These are phyloP conservation scores for Sitobion miscanthi DNA, from an alignment of 1,140 invertebrate species.

Conservation along the genomic window DNA sequence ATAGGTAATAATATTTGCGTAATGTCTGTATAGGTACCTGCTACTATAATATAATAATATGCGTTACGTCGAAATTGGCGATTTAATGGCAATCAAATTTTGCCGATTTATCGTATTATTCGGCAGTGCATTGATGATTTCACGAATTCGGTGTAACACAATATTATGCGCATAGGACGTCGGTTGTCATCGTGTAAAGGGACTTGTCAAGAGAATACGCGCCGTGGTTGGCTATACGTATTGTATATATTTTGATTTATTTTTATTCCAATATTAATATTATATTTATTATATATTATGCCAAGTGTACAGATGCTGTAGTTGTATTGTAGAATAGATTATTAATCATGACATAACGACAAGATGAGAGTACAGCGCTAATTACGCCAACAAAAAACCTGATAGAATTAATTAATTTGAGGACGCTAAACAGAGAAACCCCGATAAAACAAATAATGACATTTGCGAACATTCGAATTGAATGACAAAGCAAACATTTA, in stretches of 20 bases:
- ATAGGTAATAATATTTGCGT: not conserved
- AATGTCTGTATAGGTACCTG: not conserved
- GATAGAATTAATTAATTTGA: constrained; percentile 31
- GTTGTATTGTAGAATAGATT: not conserved
- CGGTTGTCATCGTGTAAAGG: not conserved
- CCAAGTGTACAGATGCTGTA: not conserved
- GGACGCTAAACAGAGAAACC: not conserved
- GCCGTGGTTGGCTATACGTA: not conserved
- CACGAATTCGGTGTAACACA: not conserved
- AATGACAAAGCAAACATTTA: constrained; percentile 4
- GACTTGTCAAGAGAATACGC: not conserved
- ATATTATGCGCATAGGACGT: not conserved
- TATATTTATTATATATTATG: no score
- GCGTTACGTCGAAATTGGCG: not conserved
- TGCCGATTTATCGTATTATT: not conserved
- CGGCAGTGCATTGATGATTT: not conserved
- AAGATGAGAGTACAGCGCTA: not conserved
- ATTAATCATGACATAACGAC: not conserved
- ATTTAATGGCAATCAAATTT: not conserved
- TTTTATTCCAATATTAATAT: no score
- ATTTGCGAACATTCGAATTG: constrained; percentile 12
- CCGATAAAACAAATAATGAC: not conserved
- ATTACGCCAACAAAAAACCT: not conserved
- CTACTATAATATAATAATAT: not conserved
- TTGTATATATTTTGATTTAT: not conserved